phyloP scores from a whole-genome alignment of 2,888 invertebrate species.

The Pegoplata infirma region DNA sequence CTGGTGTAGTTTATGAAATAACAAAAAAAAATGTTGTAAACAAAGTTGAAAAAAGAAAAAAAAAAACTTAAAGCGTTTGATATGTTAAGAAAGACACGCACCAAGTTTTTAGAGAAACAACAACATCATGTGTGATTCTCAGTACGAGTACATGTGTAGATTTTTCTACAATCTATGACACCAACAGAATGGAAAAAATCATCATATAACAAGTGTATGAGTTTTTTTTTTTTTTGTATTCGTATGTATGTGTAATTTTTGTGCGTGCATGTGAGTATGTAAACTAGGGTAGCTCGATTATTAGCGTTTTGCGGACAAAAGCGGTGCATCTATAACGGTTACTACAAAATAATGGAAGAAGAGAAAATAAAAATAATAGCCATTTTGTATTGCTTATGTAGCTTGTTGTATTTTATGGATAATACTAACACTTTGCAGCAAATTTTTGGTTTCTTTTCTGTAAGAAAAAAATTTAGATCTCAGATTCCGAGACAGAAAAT shows the following conservation, averaged over 20 bases:
- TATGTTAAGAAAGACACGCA: slow-evolving; percentile 13
- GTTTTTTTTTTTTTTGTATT: not conserved
- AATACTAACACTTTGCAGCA: too few relatives aligned
- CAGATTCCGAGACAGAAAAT: too few relatives aligned
- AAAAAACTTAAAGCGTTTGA: not conserved
- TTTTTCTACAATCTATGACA: not conserved
- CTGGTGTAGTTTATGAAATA: not conserved
- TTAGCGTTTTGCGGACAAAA: too few relatives aligned
- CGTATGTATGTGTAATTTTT: not conserved
- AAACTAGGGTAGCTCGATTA: too few relatives aligned
- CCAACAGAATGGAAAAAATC: not conserved
- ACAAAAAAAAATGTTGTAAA: not conserved
- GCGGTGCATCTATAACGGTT: too few relatives aligned
- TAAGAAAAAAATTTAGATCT: too few relatives aligned
- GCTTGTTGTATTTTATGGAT: too few relatives aligned
- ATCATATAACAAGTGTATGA: not conserved
- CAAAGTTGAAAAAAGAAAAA: not conserved
- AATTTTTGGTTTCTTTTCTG: too few relatives aligned
- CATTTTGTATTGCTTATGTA: too few relatives aligned
- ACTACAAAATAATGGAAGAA: too few relatives aligned
- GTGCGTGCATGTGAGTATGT: too few relatives aligned
- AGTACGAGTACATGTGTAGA: not conserved
- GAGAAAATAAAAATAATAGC: too few relatives aligned
- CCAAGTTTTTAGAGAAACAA: slow-evolving; percentile 13
- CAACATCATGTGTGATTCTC: slow-evolving; percentile 3